Percentiles rank a stretch among this genome's conserved stretches.
phyloP scores from a whole-genome alignment of 2,113 vertebrate species.

The Sporophila hypoxantha region DNA sequence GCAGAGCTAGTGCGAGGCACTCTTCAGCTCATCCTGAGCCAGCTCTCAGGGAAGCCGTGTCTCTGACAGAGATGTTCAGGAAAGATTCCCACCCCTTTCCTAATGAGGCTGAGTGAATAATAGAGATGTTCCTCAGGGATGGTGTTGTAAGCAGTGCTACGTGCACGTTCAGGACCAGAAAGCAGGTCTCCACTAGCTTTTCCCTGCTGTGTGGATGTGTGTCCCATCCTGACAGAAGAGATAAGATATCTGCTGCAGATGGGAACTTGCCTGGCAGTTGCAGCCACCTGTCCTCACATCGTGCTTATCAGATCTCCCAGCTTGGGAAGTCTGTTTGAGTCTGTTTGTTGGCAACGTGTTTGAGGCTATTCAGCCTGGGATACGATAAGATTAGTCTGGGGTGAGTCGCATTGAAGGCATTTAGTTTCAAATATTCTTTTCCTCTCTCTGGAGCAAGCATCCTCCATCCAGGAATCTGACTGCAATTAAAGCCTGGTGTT shows the following conservation, averaged over 20 bases:
- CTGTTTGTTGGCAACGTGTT: not conserved
- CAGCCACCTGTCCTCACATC: not conserved
- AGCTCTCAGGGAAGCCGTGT: not conserved
- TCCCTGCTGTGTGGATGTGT: not conserved
- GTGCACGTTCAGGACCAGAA: not conserved
- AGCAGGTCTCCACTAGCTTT: slow-evolving; percentile 27
- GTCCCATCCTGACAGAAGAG: slow-evolving; percentile 37
- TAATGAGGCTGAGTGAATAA: not conserved
- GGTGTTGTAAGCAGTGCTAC: not conserved
- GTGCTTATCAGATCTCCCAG: slow-evolving; percentile 24
- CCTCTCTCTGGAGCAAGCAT: not conserved
- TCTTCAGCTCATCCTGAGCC: not conserved
- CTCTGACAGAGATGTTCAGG: not conserved
- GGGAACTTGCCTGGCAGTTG: slow-evolving; percentile 4
- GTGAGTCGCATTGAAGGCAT: not conserved
- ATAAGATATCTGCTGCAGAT: not conserved
- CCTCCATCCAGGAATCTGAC: not conserved
- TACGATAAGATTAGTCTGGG: not conserved
- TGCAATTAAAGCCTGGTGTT: not conserved
- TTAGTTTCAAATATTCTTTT: not conserved
- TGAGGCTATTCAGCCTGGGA: not conserved
- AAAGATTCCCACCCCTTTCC: slow-evolving; percentile 29
- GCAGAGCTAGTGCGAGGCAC: not conserved
- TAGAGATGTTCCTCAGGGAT: slow-evolving; percentile 15
- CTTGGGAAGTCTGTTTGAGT: not conserved